Percentiles rank a stretch among this genome's conserved stretches.
Conservation (phyloP, 2,888 invertebrate species). For the Cistogaster globosa region DNA sequence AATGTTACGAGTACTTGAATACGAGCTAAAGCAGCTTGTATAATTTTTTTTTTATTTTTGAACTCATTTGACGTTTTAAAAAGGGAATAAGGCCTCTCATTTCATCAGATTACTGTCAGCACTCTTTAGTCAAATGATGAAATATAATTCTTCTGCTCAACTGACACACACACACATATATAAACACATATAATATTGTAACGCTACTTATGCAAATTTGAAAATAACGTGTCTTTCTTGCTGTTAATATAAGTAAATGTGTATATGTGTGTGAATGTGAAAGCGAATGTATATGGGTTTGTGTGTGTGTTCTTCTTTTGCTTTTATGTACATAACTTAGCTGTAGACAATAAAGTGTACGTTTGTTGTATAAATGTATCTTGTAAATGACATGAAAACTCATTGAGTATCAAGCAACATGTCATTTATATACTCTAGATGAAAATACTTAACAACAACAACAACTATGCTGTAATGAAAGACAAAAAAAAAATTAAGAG, state of each 20-base stretch:
- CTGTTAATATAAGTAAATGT: constrained; percentile 54
- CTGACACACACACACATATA: constrained; percentile 6
- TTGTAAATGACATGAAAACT: constrained; percentile 68
- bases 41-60: constrained; percentile 32
- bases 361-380: constrained; percentile 33
- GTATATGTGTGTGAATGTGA: neutral
- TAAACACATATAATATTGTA: constrained; percentile 63
- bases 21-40: constrained; percentile 48
- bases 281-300: no score
- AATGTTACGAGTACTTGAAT: constrained; percentile 20
- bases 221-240: constrained; percentile 71
- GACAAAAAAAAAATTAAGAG: constrained; percentile 3
- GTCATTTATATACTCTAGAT: constrained; percentile 73
- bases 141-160: constrained; percentile 57
- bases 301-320: neutral
- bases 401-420: constrained; percentile 73
- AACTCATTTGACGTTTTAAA: constrained; percentile 65
- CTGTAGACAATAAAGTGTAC: constrained; percentile 17
- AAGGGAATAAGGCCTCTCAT: constrained; percentile 71
- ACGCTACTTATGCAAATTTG: constrained; percentile 81
- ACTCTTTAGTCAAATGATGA: constrained; percentile 67
- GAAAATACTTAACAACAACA: constrained; percentile 65
- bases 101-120: constrained; percentile 76
- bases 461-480: constrained; percentile 13
- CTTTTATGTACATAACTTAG: constrained; percentile 3